Evolutionary conservation across 2,797 vertebrate species (phyloP), one percentile per base, ranked within the genome.

Genomic region (Menidia menidia): DNA sequence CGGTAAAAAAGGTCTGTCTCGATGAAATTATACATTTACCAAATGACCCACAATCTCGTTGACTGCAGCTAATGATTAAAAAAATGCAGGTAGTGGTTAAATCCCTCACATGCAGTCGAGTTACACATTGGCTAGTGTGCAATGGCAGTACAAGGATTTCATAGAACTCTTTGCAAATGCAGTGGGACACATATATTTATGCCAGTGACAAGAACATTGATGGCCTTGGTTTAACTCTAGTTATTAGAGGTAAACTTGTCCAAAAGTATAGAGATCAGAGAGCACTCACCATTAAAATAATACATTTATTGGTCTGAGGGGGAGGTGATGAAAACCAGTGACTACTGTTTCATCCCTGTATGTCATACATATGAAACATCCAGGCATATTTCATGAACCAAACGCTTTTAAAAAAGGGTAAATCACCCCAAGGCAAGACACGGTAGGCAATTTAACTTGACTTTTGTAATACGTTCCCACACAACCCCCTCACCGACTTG

Each of bases 21-120:
- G 65, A 66, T 79, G 71, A 72, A 74, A 90, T 92, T 90, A 92
- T 19, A 91, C 82, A 94, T 92, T 92, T 75, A 93, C 89, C 75
- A 53, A 73, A 70, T 80, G 71, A 80, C 73, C 71, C 66, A 63
- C 55, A 52, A 55, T 68, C 59, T 68, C 66, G 78, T 76, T 75
- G 68, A 60, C 69, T 74, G 42, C 53, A 73, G 90, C 78, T 93
- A 95, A 95, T 94, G 87, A 94, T 94, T 95, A 72, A 92, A 89
- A 71, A 86, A 83, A 80, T 61, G 72, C 54, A 67, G 79, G 72
- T 44, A 70, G 76, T 31, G 35, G 52, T 83, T 77, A 45, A 63
- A 68, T 51, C 41, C 30, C 71, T 44, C 67, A 82, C 79, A 73
- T 65, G 69, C 64, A 75, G 60, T 44, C 18, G 9, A 74, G 81